Evolutionary conservation across 2,888 invertebrate species (phyloP).

Genomic region (Pherbina coryleti): DNA sequence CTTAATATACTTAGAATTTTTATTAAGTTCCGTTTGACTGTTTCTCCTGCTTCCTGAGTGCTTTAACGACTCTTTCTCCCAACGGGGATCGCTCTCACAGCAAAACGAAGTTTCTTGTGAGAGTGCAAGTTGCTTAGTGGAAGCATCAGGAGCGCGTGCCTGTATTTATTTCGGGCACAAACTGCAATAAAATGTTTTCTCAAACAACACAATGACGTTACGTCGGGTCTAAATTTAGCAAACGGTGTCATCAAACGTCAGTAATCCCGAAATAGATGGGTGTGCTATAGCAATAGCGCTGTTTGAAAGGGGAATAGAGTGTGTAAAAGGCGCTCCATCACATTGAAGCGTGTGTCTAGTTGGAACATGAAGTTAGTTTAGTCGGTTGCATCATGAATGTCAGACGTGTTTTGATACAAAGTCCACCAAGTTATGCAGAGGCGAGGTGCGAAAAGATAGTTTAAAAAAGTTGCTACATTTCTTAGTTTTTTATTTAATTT

Average conservation of each 20-base stretch:
- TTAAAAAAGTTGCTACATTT: not conserved
- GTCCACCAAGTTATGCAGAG: conserved; percentile 55
- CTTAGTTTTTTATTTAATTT: not conserved
- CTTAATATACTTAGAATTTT: not conserved
- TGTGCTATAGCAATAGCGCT: not conserved
- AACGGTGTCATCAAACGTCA: conserved; percentile 48
- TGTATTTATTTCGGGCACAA: conserved; percentile 20
- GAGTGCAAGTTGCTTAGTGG: not conserved
- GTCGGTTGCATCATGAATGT: conserved; percentile 56
- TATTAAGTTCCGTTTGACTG: conserved; percentile 10
- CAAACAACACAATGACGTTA: conserved; percentile 32
- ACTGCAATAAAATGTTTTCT: conserved; percentile 36
- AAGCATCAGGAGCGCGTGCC: conserved; percentile 16
- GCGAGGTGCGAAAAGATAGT: conserved; percentile 54
- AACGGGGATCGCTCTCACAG: not conserved
- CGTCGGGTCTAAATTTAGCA: conserved; percentile 50
- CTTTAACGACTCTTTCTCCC: not conserved
- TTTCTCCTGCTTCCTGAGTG: not conserved
- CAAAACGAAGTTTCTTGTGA: not conserved
- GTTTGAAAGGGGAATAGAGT: not conserved
- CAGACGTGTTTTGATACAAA: conserved; percentile 50
- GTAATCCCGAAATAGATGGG: conserved; percentile 28
- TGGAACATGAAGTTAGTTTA: conserved; percentile 49
- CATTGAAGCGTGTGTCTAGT: conserved; percentile 30
- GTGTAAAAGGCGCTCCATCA: conserved; percentile 12